Percentiles rank a stretch among this genome's conserved stretches.
Conservation (phyloP, 2,113 vertebrate species). For the Microtus ochrogaster region DNA sequence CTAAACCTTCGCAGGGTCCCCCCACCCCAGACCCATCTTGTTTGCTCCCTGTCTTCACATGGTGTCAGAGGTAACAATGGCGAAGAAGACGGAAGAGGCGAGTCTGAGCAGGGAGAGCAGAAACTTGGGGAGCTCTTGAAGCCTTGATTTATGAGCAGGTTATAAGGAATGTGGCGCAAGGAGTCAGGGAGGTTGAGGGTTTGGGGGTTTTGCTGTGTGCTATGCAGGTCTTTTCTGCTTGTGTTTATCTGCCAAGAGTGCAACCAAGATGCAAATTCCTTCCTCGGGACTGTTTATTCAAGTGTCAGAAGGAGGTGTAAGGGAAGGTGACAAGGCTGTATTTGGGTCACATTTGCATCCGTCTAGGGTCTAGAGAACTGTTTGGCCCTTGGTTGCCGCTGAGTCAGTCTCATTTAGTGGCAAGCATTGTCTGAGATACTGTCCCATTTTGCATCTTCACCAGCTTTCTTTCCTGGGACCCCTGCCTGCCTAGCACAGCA, state of each 20-base stretch:
- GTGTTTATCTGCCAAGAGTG: conserved; percentile 7
- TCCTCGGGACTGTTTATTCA: conserved; percentile 25
- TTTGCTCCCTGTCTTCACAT: background rate
- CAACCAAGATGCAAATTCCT: background rate
- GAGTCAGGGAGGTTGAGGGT: background rate
- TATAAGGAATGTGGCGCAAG: background rate
- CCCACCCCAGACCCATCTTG: background rate
- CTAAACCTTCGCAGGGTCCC: background rate
- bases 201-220: background rate
- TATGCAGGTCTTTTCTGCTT: background rate
- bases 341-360: background rate
- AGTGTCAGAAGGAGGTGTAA: conserved; percentile 15
- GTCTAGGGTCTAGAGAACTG: background rate
- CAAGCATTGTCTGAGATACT: fast-evolving
- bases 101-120: background rate
- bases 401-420: background rate
- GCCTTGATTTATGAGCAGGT: background rate
- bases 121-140: background rate
- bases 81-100: background rate
- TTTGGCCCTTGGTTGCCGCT: fast-evolving
- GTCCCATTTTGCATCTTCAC: background rate
- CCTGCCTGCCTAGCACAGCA: background rate
- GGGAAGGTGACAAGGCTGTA: conserved; percentile 6
- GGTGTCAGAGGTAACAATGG: background rate
- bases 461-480: background rate